Evolutionary conservation across 1,140 invertebrate genomes (phyloP).

Genomic region (Mylabris phalerata): DNA sequence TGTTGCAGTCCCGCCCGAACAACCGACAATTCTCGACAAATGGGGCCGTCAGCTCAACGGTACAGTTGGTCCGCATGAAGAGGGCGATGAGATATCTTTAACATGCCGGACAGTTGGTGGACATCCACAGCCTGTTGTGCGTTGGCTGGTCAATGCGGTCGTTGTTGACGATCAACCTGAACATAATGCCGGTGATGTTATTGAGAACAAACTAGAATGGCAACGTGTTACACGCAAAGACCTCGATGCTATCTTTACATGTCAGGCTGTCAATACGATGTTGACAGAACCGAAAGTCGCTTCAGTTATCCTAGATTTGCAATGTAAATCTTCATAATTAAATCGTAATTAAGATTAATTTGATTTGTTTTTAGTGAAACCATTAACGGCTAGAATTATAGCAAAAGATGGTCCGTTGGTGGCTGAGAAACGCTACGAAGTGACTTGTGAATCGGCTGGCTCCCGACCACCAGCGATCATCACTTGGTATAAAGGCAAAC

Average conservation of each 20-base stretch:
- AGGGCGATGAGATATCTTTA: conserved; percentile 58
- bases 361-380: conserved; percentile 58
- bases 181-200: conserved; percentile 73
- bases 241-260: conserved; percentile 74
- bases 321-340: conserved; percentile 51
- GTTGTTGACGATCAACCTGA: conserved; percentile 72
- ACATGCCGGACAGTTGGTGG: conserved; percentile 60
- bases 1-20: conserved; percentile 73
- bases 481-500: conserved; percentile 80
- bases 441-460: conserved; percentile 74
- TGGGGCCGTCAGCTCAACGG: conserved; percentile 64
- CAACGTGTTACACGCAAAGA: conserved; percentile 66
- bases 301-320: conserved; percentile 69
- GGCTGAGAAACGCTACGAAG: conserved; percentile 68
- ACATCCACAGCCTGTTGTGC: conserved; percentile 57
- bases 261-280: conserved; percentile 75
- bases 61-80: conserved; percentile 71
- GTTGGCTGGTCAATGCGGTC: conserved; percentile 68
- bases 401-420: conserved; percentile 56
- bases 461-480: conserved; percentile 78
- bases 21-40: conserved; percentile 74
- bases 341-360: not conserved
- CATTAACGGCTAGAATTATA: conserved; percentile 66
- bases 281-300: conserved; percentile 68
- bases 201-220: conserved; percentile 74